These are phyloP conservation scores for Machimus rusticus DNA, from an alignment of 2,888 invertebrate species.

Conservation along the genomic window DNA sequence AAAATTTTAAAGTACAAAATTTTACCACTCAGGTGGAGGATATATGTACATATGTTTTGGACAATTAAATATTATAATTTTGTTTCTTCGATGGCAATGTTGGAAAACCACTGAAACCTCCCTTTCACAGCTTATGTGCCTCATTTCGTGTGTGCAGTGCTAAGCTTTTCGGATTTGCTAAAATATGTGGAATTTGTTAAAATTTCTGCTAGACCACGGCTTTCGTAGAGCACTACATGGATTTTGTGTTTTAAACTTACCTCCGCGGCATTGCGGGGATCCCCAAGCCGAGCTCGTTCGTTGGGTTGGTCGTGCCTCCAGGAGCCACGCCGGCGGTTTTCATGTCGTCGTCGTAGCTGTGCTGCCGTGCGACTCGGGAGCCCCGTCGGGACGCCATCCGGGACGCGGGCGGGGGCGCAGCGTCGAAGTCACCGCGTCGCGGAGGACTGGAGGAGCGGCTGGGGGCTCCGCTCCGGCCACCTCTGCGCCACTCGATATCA, in stretches of 20 bases:
- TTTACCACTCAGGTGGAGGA: too few species aligned
- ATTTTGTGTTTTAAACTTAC: constrained; percentile 55
- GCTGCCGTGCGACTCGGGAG: constrained; percentile 75
- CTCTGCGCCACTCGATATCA: constrained; percentile 67
- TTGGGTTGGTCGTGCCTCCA: constrained; percentile 54
- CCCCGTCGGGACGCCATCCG: constrained; percentile 67
- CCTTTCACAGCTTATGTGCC: background rate
- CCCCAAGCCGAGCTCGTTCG: constrained; percentile 68
- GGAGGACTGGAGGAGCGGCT: constrained; percentile 70
- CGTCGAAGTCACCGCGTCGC: constrained; percentile 59
- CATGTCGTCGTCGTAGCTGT: constrained; percentile 85
- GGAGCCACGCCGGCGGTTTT: constrained; percentile 59
- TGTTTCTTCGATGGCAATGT: too few species aligned
- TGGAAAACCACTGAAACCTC: background rate
- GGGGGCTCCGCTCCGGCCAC: constrained; percentile 70
- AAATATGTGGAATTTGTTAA: background rate
- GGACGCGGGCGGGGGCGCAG: constrained; percentile 56
- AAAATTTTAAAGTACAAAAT: too few species aligned
- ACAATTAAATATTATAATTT: too few species aligned
- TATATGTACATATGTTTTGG: too few species aligned
- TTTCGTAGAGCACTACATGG: background rate
- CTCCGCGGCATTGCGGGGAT: constrained; percentile 79
- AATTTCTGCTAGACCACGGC: background rate
- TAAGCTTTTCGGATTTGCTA: too few species aligned
- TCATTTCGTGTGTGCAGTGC: too few species aligned